Evolutionary conservation across 2,888 invertebrate species (phyloP).

Genomic region (Xestia rhomboidea): DNA sequence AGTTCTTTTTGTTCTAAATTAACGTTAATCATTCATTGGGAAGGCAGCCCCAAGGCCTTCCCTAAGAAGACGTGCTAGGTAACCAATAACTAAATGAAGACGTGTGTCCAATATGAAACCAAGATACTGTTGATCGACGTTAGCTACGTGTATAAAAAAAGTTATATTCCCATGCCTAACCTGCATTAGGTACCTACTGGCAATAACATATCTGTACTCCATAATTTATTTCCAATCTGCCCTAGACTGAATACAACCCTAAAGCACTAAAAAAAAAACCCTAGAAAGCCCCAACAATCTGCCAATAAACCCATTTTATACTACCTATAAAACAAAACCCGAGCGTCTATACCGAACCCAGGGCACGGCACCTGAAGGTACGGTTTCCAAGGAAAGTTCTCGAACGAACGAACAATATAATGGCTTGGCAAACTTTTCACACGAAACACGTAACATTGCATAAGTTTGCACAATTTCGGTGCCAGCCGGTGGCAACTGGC

Average conservation of each 20-base stretch:
- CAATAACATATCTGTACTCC: background rate
- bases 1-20: no score
- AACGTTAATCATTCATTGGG: background rate
- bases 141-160: background rate
- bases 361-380: slow-evolving; percentile 54
- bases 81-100: background rate
- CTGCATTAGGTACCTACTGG: background rate
- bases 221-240: background rate
- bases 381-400: slow-evolving; percentile 54
- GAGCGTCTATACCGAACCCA: background rate
- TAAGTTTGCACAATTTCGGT: slow-evolving; percentile 78
- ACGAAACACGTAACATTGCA: slow-evolving; percentile 71
- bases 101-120: background rate
- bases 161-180: background rate
- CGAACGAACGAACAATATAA: slow-evolving; percentile 55
- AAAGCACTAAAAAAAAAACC: slow-evolving; percentile 22
- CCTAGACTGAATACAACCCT: background rate
- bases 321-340: slow-evolving; percentile 38
- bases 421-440: slow-evolving; percentile 70
- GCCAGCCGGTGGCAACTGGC: slow-evolving; percentile 78
- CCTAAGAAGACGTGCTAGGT: background rate
- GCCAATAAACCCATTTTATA: slow-evolving; percentile 38
- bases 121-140: background rate
- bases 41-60: background rate
- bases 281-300: background rate